A percentile compares a stretch with the other conserved stretches of the same genome.
Conservation (phyloP, 2,797 vertebrate genomes). For the Sorex maritimensis region DNA sequence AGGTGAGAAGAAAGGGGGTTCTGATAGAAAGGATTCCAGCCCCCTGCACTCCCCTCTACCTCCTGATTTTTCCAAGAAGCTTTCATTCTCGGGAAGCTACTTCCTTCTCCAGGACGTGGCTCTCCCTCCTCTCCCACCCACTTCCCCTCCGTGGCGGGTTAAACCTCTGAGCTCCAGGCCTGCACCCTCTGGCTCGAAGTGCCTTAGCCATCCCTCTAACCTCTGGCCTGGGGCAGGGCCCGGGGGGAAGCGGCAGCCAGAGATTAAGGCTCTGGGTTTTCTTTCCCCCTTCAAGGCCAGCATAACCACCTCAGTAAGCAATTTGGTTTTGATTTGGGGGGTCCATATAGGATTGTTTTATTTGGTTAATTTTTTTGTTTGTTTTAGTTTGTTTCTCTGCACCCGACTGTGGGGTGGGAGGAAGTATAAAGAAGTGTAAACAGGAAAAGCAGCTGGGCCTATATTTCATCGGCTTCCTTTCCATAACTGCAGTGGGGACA, state of each 20-base stretch:
- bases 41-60: background rate
- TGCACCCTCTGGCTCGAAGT: background rate
- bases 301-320: slow-evolving; percentile 46
- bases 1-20: background rate
- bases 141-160: background rate
- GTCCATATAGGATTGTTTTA: slow-evolving; percentile 64
- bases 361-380: slow-evolving; percentile 81
- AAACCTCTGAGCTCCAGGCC: background rate
- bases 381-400: slow-evolving; percentile 70
- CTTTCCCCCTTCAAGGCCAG: slow-evolving; percentile 30
- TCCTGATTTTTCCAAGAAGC: background rate
- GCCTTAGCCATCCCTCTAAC: background rate
- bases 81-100: background rate
- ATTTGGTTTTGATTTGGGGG: slow-evolving; percentile 68
- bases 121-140: background rate
- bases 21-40: background rate
- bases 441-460: slow-evolving; percentile 94
- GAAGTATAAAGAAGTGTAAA: slow-evolving; percentile 94
- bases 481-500: slow-evolving; percentile 88
- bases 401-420: slow-evolving; percentile 84
- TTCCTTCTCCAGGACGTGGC: background rate
- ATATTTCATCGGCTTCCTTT: slow-evolving; percentile 94
- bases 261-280: slow-evolving; percentile 1
- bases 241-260: background rate
- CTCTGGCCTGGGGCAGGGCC: background rate